Evolutionary conservation across 2,113 vertebrate genomes (phyloP).

Genomic region (Hiodon tergisus): DNA sequence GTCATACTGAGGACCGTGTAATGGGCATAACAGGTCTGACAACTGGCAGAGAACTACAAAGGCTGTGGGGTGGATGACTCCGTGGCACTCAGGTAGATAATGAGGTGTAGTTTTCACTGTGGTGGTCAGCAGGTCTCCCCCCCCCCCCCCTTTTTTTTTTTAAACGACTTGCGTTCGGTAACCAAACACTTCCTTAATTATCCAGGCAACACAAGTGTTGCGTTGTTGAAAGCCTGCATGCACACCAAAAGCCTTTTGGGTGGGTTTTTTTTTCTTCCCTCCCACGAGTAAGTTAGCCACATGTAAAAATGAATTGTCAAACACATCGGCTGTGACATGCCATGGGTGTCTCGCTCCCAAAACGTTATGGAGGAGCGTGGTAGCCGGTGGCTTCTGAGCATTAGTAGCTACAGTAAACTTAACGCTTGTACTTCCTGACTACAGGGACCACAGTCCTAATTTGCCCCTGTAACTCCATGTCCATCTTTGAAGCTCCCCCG

Average conservation of each 20-base stretch:
- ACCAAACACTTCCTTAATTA: conserved; percentile 18
- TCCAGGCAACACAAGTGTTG: not conserved
- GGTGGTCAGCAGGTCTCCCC: not conserved
- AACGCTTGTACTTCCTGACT: conserved; percentile 15
- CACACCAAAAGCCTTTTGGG: not conserved
- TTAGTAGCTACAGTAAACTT: too few species aligned
- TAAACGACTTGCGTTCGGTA: conserved; percentile 21
- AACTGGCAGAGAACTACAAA: conserved; percentile 15
- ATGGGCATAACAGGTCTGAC: conserved; percentile 23
- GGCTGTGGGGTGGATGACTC: conserved; percentile 1
- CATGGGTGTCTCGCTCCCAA: too few species aligned
- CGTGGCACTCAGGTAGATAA: conserved; percentile 2
- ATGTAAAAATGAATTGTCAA: conserved; percentile 5
- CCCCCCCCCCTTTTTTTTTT: not conserved
- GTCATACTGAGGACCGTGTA: conserved; percentile 17
- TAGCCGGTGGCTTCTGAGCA: not conserved
- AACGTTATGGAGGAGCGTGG: too few species aligned
- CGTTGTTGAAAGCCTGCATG: not conserved
- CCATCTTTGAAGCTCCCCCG: not conserved
- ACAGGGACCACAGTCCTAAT: conserved; percentile 25
- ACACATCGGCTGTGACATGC: too few species aligned
- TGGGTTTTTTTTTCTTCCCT: not conserved
- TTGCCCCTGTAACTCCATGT: not conserved
- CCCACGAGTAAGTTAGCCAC: not conserved
- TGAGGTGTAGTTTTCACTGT: conserved; percentile 21